A percentile compares a stretch with the other conserved stretches of the same genome.
phyloP scores from a whole-genome alignment of 2,797 vertebrate species.

The Eulemur rubriventer region DNA sequence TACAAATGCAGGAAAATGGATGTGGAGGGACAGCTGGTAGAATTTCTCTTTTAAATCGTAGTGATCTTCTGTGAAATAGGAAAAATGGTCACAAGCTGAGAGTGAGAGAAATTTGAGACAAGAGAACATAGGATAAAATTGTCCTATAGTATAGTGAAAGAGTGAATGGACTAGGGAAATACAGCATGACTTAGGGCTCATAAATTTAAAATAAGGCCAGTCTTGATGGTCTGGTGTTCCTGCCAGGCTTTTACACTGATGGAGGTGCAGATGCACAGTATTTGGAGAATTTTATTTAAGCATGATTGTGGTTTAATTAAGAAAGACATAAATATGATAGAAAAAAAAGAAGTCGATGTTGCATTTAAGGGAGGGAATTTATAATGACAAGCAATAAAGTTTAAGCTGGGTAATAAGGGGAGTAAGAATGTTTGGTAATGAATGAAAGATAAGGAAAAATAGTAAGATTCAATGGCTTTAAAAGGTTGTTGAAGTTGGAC shows the following conservation, averaged over 20 bases:
- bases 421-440: background rate
- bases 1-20: background rate
- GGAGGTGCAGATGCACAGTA: background rate
- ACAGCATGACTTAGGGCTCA: background rate
- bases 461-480: background rate
- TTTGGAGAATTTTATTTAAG: background rate
- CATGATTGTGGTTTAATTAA: background rate
- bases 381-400: background rate
- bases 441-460: background rate
- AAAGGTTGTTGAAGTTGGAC: background rate
- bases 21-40: background rate
- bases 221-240: background rate
- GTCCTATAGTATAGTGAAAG: background rate
- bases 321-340: background rate
- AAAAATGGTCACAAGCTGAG: background rate
- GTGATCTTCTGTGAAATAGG: background rate
- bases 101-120: background rate
- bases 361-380: background rate
- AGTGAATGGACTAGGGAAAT: background rate
- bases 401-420: background rate
- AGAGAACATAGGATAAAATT: background rate
- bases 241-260: background rate
- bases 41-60: background rate
- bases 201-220: background rate
- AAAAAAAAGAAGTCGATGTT: background rate